Evolutionary conservation across 2,113 vertebrate genomes (phyloP).

Genomic region (Toxotes chatareus): DNA sequence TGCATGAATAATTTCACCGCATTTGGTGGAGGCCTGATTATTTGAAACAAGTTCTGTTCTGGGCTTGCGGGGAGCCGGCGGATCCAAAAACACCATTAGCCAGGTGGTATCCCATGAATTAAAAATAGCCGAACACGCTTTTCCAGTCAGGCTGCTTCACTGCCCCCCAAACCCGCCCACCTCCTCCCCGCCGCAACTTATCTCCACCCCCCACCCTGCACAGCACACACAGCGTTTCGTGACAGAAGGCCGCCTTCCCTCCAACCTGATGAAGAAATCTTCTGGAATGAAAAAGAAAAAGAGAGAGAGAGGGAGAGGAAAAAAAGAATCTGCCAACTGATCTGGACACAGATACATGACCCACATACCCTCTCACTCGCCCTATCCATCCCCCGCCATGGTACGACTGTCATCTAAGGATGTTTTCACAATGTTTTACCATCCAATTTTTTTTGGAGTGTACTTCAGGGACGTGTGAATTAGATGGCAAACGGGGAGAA

Average conservation of each 20-base stretch:
- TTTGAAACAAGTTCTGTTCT: slow-evolving; percentile 82
- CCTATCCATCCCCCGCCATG: slow-evolving; percentile 35
- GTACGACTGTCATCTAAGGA: slow-evolving; percentile 72
- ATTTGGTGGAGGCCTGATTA: slow-evolving; percentile 78
- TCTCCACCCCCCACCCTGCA: slow-evolving; percentile 45
- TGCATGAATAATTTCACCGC: slow-evolving; percentile 81
- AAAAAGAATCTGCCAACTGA: slow-evolving; percentile 57
- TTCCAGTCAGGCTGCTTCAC: slow-evolving; percentile 89
- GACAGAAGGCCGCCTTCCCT: slow-evolving; percentile 82
- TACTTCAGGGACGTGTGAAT: slow-evolving; percentile 84
- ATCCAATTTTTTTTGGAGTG: slow-evolving; percentile 69
- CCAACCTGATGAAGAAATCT: slow-evolving; percentile 71
- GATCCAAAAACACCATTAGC: slow-evolving; percentile 97
- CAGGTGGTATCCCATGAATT: slow-evolving; percentile 94
- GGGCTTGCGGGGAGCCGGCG: slow-evolving; percentile 77
- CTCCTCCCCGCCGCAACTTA: slow-evolving; percentile 13
- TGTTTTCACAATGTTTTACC: slow-evolving; percentile 85
- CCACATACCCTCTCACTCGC: slow-evolving; percentile 52
- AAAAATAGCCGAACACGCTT: slow-evolving; percentile 97
- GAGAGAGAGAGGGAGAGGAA: neutral
- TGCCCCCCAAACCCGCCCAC: neutral
- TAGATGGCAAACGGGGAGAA: slow-evolving; percentile 80
- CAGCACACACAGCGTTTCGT: slow-evolving; percentile 83
- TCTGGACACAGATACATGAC: slow-evolving; percentile 71
- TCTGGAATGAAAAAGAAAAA: slow-evolving; percentile 29